phyloP scores from a whole-genome alignment of 2,797 vertebrate genomes.

The Chrosomus eos region DNA sequence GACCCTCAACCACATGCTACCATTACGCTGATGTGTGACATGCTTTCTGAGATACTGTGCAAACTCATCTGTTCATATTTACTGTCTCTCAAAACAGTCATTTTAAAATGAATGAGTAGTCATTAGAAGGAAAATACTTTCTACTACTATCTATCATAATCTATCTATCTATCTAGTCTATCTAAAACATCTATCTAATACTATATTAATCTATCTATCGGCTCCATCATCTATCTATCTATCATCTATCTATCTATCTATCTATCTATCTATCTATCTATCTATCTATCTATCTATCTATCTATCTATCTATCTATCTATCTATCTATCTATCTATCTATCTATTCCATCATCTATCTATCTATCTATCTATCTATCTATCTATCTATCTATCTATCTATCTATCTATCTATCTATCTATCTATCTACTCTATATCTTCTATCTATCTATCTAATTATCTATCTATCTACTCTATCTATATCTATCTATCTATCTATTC shows the following conservation, averaged over 20 bases:
- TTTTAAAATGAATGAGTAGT: constrained; percentile 35
- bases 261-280: rapidly evolving
- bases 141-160: rapidly evolving
- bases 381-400: rapidly evolving
- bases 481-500: rapidly evolving
- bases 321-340: rapidly evolving
- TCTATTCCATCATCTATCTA: rapidly evolving
- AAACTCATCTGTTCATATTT: constrained; percentile 23
- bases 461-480: rapidly evolving
- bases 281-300: background rate
- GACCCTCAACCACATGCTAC: background rate
- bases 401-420: too few relatives aligned
- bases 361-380: rapidly evolving
- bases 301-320: background rate
- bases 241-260: too few relatives aligned
- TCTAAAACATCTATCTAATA: rapidly evolving
- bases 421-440: rapidly evolving
- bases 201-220: background rate
- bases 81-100: constrained; percentile 9
- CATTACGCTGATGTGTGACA: constrained; percentile 13
- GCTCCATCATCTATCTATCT: rapidly evolving
- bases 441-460: background rate
- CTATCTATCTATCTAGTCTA: rapidly evolving
- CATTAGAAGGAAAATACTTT: background rate
- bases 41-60: constrained; percentile 4